Conservation (phyloP, 2,113 vertebrate genomes). For the Lophius piscatorius region DNA sequence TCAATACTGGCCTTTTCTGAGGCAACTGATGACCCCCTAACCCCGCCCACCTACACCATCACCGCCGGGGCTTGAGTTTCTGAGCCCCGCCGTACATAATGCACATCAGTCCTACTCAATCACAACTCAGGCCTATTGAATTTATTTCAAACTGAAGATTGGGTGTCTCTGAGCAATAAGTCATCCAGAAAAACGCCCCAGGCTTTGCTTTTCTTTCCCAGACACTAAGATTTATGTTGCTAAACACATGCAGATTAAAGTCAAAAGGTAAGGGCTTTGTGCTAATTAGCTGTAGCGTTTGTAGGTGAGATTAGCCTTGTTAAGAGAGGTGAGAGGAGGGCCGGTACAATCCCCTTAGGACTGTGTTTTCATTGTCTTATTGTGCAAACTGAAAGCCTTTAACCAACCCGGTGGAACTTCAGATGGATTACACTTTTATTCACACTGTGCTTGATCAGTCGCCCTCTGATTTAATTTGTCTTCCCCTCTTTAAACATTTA, state of each 20-base stretch:
- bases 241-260: constrained; percentile 58
- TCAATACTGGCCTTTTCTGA: constrained; percentile 52
- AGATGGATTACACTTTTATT: constrained; percentile 67
- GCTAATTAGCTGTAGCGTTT: constrained; percentile 69
- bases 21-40: constrained; percentile 61
- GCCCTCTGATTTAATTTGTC: constrained; percentile 72
- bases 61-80: constrained; percentile 6
- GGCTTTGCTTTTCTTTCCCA: constrained; percentile 56
- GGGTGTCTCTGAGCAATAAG: constrained; percentile 36
- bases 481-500: constrained; percentile 65
- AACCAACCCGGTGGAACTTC: constrained; percentile 51
- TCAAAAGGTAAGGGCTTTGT: constrained; percentile 52
- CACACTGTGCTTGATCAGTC: constrained; percentile 66
- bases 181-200: constrained; percentile 25
- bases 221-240: constrained; percentile 53
- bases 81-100: neutral
- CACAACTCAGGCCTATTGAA: constrained; percentile 40
- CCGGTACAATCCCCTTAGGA: constrained; percentile 54
- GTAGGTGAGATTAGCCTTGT: constrained; percentile 42
- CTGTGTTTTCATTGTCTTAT: constrained; percentile 46
- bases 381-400: constrained; percentile 41
- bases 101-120: constrained; percentile 29
- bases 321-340: constrained; percentile 23
- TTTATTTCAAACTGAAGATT: constrained; percentile 29
- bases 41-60: constrained; percentile 32